Conservation (phyloP, 2,888 invertebrate genomes). For the Megaustenia siamemsis region DNA sequence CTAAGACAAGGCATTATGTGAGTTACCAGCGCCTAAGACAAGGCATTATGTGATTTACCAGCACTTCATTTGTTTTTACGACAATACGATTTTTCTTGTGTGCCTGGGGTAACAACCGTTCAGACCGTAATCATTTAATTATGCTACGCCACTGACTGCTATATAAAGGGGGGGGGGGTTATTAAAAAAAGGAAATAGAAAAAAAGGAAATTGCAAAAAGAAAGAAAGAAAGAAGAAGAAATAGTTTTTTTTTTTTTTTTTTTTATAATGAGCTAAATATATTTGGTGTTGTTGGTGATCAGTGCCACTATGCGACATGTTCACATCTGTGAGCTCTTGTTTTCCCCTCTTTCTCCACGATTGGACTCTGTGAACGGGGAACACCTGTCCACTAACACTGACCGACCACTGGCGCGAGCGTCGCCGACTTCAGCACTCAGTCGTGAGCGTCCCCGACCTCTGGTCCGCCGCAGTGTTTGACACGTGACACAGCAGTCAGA, state of each 20-base stretch:
- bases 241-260: not conserved
- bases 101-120: too few relatives aligned
- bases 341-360: not conserved
- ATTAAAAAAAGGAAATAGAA: not conserved
- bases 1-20: too few relatives aligned
- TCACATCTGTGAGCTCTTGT: not conserved
- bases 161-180: not conserved
- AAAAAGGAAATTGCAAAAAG: too few relatives aligned
- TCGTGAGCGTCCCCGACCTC: constrained; percentile 20
- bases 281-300: too few relatives aligned
- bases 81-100: too few relatives aligned
- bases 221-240: not conserved
- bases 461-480: constrained; percentile 35
- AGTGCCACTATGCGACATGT: not conserved
- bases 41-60: too few relatives aligned
- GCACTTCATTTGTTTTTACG: too few relatives aligned
- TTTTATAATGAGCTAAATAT: not conserved
- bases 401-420: constrained; percentile 39
- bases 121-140: too few relatives aligned
- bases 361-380: not conserved
- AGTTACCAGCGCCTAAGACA: too few relatives aligned
- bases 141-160: too few relatives aligned
- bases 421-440: not conserved
- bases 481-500: constrained; percentile 38
- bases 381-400: constrained; percentile 41